Base-by-base conservation (phyloP, 2,888 invertebrate genomes). In the Stenoptilia bipunctidactyla region DNA sequence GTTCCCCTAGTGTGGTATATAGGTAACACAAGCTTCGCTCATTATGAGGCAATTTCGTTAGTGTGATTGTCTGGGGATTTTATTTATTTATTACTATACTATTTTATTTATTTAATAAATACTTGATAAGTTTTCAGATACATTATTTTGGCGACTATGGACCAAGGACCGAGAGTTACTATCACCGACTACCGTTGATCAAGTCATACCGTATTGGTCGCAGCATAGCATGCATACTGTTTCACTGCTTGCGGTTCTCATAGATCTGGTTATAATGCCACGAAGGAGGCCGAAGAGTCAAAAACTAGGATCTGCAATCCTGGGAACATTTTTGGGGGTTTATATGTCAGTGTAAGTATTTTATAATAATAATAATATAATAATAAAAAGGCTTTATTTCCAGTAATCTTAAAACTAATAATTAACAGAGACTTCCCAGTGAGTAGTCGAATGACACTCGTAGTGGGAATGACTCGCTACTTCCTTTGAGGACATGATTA, bases 211-310 rank as follows among this genome's bases (percentile, higher is more conserved):
- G 0, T 52, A 66, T 20, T 77, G 75, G 76, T 55, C 66, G 0
- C 77, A 79, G 37, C 79, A 80, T 48, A 61, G 69, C 38, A 69
- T 79, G 68, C 80, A 80, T 45, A 75, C 76, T 0, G 59, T 70
- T 1, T 66, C 76, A 0, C 48, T 80, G 13, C 41, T 66, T 0
- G 55, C 69, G 15, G 58, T 68, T 0, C 40, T 74, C 1, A 27
- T 74, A 13, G 80, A 80, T 38, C 51, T 80, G 0, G 45, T 75
- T 1, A 43, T 71, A 14, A 65, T 71, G 0, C 67, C 61, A 1
- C 53, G 73, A 37, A 51, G 59, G 40, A 58, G 67, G 30, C 80
- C 80, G 0, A 61, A 58, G 30, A 66, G 55, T 40, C 48, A 57
- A 33, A 40, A 40, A 35, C 50, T 54, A 1, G 66, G 66, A 2